Evolutionary conservation across 2,888 invertebrate genomes (phyloP).

Genomic region (Clivina fossor): DNA sequence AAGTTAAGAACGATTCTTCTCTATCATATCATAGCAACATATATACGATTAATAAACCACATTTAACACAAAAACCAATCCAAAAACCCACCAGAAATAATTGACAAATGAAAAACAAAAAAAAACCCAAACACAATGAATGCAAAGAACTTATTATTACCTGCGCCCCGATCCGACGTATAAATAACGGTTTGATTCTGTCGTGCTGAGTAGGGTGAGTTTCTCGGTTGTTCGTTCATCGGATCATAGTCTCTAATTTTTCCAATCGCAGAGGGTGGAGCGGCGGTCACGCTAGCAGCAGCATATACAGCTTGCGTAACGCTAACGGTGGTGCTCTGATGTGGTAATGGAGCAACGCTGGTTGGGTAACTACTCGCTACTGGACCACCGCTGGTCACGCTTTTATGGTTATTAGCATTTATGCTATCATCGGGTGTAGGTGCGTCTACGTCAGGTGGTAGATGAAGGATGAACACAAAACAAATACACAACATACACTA

Average conservation of each 20-base stretch:
- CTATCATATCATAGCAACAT: too few species aligned
- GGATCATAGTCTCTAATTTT: slow-evolving; percentile 83
- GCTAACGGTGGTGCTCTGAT: too few species aligned
- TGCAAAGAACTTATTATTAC: too few species aligned
- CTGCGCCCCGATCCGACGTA: slow-evolving; percentile 73
- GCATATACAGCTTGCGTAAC: slow-evolving; percentile 26
- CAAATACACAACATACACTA: not conserved
- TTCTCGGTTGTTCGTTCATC: slow-evolving; percentile 68
- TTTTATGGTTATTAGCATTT: slow-evolving; percentile 38
- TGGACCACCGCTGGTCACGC: too few species aligned
- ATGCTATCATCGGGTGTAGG: slow-evolving; percentile 51
- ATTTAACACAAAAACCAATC: too few species aligned
- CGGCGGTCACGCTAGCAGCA: slow-evolving; percentile 38
- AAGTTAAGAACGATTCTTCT: too few species aligned
- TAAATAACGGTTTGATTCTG: slow-evolving; percentile 84
- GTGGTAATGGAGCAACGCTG: too few species aligned
- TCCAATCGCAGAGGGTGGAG: slow-evolving; percentile 54
- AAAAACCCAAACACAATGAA: too few species aligned
- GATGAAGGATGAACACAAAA: not conserved
- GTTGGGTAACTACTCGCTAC: slow-evolving; percentile 33
- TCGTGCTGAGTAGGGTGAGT: slow-evolving; percentile 71
- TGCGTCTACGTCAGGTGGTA: slow-evolving; percentile 20
- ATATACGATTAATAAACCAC: too few species aligned
- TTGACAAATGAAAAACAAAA: too few species aligned
- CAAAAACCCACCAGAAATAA: too few species aligned